phyloP scores from a whole-genome alignment of 2,113 vertebrate species.

The Muscicapa adusta region DNA sequence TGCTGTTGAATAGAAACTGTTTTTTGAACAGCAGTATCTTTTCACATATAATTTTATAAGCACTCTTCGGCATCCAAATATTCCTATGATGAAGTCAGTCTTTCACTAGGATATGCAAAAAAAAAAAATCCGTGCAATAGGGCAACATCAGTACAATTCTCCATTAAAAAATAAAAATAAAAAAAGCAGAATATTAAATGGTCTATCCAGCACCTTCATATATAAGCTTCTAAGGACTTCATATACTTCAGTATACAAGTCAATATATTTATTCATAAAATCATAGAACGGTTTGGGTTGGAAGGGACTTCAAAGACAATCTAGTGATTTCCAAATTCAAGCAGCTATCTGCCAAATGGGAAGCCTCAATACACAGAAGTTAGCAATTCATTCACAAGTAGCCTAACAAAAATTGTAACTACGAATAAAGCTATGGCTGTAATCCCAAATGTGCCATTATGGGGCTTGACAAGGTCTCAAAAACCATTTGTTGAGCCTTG shows the following conservation, averaged over 20 bases:
- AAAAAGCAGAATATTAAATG: background rate
- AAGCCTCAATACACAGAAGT: background rate
- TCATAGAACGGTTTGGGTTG: background rate
- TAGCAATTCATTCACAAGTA: background rate
- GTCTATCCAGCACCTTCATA: background rate
- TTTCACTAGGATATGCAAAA: background rate
- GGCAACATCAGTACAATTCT: background rate
- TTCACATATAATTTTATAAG: background rate
- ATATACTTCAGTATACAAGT: background rate
- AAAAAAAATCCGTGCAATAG: background rate
- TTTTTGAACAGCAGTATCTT: background rate
- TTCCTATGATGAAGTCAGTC: background rate
- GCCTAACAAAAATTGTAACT: background rate
- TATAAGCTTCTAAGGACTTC: background rate
- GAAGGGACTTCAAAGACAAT: background rate
- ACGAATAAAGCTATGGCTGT: conserved; percentile 5
- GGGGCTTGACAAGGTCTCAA: conserved; percentile 20
- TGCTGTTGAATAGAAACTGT: background rate
- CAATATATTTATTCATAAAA: background rate
- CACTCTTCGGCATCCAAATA: background rate
- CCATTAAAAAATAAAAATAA: background rate
- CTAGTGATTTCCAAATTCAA: background rate
- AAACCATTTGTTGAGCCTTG: conserved; percentile 4
- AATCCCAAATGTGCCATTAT: conserved; percentile 22
- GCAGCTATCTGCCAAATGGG: background rate